Conservation (phyloP, 2,888 invertebrate genomes). For the Toxonevra muliebris region DNA sequence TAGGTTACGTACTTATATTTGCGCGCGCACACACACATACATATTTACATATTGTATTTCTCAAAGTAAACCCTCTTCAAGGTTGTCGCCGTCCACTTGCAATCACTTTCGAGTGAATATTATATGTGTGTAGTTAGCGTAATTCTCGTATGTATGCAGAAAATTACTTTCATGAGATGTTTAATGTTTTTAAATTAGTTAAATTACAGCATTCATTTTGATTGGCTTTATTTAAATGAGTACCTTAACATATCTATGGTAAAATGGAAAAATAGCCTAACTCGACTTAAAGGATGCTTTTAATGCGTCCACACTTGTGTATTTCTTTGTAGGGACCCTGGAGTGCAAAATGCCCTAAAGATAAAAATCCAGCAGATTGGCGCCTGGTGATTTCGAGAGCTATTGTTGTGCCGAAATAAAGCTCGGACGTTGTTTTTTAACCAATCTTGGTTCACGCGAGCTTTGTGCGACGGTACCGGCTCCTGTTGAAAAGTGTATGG, state of each 20-base stretch:
- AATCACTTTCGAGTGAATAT: neutral
- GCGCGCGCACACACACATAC: slow-evolving; percentile 1
- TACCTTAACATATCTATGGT: neutral
- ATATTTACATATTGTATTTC: neutral
- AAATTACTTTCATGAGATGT: neutral
- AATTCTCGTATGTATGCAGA: neutral
- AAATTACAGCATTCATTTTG: neutral
- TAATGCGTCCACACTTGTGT: no score
- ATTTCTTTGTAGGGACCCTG: no score
- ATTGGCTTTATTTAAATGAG: neutral
- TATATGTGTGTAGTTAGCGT: neutral
- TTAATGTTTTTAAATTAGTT: slow-evolving; percentile 12
- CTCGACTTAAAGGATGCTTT: neutral
- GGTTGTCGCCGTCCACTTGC: slow-evolving; percentile 13
- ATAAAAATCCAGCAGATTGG: no score
- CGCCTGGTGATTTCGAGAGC: no score
- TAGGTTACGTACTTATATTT: neutral
- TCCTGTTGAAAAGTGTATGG: no score
- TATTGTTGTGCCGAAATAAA: no score
- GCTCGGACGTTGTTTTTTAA: no score
- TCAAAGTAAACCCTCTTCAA: slow-evolving; percentile 21
- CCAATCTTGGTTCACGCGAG: no score
- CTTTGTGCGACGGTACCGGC: no score
- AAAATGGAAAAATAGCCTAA: no score
- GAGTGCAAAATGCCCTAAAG: no score